Evolutionary conservation across 2,888 invertebrate species (phyloP).

Genomic region (Eupithecia dodoneata): DNA sequence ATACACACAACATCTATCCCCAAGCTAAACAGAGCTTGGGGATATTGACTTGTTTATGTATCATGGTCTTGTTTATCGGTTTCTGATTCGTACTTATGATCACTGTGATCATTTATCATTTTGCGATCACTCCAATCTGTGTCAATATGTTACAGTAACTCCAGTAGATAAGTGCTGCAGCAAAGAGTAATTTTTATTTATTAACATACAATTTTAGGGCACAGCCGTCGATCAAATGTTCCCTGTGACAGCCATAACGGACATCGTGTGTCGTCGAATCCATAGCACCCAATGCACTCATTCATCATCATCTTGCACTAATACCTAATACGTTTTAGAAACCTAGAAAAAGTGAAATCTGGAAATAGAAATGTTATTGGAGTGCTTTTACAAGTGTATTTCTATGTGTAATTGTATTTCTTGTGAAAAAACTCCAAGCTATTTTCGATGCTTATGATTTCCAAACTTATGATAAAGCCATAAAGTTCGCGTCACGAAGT

Average conservation of each 20-base stretch:
- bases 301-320: slow-evolving; percentile 33
- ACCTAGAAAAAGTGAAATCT: neutral
- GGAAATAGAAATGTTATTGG: neutral
- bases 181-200: slow-evolving; percentile 43
- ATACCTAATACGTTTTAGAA: neutral
- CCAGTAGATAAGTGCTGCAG: neutral
- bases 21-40: too few species aligned
- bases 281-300: slow-evolving; percentile 55
- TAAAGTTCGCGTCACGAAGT: neutral
- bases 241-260: slow-evolving; percentile 75
- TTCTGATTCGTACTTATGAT: neutral
- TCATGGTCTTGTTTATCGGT: neutral
- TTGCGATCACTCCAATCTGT: neutral
- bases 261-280: slow-evolving; percentile 58
- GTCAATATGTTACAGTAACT: neutral
- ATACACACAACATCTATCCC: too few species aligned
- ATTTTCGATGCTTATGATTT: neutral
- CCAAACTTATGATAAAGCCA: neutral
- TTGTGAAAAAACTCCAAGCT: neutral
- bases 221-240: slow-evolving; percentile 74
- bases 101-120: neutral
- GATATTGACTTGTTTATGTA: neutral
- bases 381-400: neutral
- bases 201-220: slow-evolving; percentile 74
- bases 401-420: neutral